Evolutionary conservation across 2,113 vertebrate genomes (phyloP), one percentile per base, ranked within the genome.

Genomic region (Zosterops hypoxanthus): DNA sequence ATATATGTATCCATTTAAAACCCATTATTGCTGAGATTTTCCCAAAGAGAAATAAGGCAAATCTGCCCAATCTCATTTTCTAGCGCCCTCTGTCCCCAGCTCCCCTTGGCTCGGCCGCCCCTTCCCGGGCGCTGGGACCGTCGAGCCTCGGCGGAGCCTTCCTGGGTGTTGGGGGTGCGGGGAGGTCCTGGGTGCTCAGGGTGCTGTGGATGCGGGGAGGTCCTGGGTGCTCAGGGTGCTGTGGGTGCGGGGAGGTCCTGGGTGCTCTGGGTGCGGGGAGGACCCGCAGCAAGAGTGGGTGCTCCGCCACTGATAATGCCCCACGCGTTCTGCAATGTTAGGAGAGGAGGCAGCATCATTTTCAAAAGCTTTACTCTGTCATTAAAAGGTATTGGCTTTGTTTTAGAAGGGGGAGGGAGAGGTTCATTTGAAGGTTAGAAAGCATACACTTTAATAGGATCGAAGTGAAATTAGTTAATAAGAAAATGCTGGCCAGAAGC

Each of bases 401-500:
- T 82, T 96, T 96, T 65, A 80, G 90, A 50, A 57, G 42, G 73
- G 78, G 73, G 66, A 59, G 70, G 55, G 88, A 82, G 91, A 94
- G 83, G 97, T 97, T 97, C 96, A 95, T 90, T 83, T 96, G 92
- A 97, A 97, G 96, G 96, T 97, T 97, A 97, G 83, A 97, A 96
- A 96, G 91, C 95, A 75, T 88, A 82, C 88, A 76, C 91, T 95
- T 97, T 97, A 97, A 97, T 96, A 96, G 93, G 96, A 97, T 97
- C 95, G 96, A 97, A 97, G 96, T 94, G 96, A 97, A 97, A 96
- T 97, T 97, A 97, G 95, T 97, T 97, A 97, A 97, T 97, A 95
- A 93, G 96, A 95, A 97, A 97, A 96, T 79, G 92, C 95, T 96
- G 91, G 76, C 96, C 97, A 97, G 92, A 82, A 95, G 92, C 95